Evolutionary conservation across 2,113 vertebrate genomes (phyloP).

Genomic region (Mormyrus iriodes): DNA sequence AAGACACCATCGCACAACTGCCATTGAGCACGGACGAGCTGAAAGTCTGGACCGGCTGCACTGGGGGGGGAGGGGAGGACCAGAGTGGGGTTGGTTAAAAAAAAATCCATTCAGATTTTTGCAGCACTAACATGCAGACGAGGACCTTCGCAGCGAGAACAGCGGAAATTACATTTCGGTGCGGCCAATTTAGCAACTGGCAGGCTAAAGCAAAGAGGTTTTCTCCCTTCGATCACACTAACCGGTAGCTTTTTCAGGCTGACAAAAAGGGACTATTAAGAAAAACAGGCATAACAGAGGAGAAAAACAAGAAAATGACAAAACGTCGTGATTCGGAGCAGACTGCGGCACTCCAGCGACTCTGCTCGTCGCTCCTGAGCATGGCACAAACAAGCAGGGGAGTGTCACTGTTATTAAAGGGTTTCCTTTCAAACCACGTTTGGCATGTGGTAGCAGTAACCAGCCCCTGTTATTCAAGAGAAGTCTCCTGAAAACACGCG

Average conservation of each 20-base stretch:
- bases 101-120: neutral
- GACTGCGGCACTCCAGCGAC: neutral
- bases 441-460: neutral
- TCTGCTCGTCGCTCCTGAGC: neutral
- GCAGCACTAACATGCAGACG: neutral
- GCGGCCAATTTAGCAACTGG: neutral
- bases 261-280: neutral
- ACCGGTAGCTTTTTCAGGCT: neutral
- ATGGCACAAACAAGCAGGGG: neutral
- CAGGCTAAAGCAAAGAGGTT: neutral
- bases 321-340: neutral
- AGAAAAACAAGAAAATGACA: neutral
- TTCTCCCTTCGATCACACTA: neutral
- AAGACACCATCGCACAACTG: slow-evolving; percentile 72
- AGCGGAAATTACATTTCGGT: neutral
- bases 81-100: slow-evolving; percentile 1
- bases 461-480: neutral
- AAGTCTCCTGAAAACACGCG: neutral
- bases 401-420: neutral
- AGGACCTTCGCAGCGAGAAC: neutral
- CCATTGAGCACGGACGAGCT: slow-evolving; percentile 66
- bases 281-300: slow-evolving; percentile 15
- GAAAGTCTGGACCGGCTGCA: slow-evolving; percentile 61
- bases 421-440: neutral
- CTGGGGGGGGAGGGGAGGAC: slow-evolving; percentile 55